phyloP scores from a whole-genome alignment of 1,140 invertebrate genomes.

The Bombus soroeensis region DNA sequence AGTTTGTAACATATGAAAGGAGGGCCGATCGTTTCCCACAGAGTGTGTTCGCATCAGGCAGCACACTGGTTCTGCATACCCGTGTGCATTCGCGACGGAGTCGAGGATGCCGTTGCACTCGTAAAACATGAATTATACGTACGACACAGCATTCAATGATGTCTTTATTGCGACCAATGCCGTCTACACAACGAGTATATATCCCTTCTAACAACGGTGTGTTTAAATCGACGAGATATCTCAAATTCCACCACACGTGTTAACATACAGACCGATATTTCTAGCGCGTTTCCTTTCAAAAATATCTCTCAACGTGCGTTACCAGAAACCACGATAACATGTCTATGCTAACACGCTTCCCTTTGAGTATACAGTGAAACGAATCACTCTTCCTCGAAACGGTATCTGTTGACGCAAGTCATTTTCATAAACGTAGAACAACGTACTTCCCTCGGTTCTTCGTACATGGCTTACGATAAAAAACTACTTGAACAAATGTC shows the following conservation, averaged over 20 bases:
- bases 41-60: background rate
- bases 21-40: slow-evolving; percentile 43
- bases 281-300: background rate
- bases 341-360: background rate
- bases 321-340: background rate
- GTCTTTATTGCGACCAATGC: slow-evolving; percentile 12
- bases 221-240: background rate
- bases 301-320: background rate
- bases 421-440: slow-evolving; percentile 7
- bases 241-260: background rate
- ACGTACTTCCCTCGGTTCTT: background rate
- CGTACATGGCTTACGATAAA: background rate
- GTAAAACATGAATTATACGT: slow-evolving; percentile 12
- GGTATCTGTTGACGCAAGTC: slow-evolving; percentile 6
- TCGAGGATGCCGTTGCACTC: slow-evolving; percentile 26
- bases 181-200: background rate
- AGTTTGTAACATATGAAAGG: slow-evolving; percentile 20
- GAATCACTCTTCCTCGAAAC: slow-evolving; percentile 20
- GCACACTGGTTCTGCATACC: background rate
- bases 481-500: background rate
- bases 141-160: background rate
- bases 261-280: background rate
- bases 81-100: slow-evolving; percentile 34
- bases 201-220: background rate
- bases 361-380: background rate